Conservation (phyloP, 2,113 vertebrate species). For the Chamaea fasciata region DNA sequence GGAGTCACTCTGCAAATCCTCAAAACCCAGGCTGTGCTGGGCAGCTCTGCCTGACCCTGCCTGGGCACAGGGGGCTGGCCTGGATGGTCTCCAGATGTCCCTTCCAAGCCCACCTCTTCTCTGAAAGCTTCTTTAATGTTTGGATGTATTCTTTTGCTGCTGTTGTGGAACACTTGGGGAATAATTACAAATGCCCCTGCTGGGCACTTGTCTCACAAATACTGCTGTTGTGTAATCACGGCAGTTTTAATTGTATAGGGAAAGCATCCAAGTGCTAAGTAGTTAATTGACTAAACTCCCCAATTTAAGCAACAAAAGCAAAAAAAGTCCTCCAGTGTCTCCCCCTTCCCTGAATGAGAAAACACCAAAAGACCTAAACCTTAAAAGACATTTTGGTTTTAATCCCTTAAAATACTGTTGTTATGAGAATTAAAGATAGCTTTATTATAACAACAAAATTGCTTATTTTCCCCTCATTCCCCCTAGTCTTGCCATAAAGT, state of each 20-base stretch:
- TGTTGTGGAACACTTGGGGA: constrained; percentile 3
- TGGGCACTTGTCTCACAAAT: not conserved
- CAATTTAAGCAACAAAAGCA: not conserved
- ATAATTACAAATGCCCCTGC: constrained; percentile 26
- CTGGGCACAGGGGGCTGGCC: not conserved
- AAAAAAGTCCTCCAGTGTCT: not conserved
- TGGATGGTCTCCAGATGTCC: not conserved
- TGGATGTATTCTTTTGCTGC: not conserved
- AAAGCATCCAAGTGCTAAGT: constrained; percentile 25
- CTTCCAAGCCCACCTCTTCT: not conserved
- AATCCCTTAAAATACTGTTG: not conserved
- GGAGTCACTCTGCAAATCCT: not conserved
- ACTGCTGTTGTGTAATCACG: not conserved
- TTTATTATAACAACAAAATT: not conserved
- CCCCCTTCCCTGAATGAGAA: not conserved
- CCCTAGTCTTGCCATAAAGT: not conserved
- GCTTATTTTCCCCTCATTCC: not conserved
- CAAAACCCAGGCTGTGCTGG: fast-evolving
- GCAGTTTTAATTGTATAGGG: constrained; percentile 14
- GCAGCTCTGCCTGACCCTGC: not conserved
- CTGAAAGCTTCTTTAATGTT: not conserved
- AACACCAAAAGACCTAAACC: not conserved
- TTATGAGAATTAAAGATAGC: not conserved
- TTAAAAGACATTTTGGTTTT: not conserved
- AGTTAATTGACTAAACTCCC: constrained; percentile 31